Base-by-base conservation (phyloP, 2,888 invertebrate genomes). In the Argyresthia albistria region DNA sequence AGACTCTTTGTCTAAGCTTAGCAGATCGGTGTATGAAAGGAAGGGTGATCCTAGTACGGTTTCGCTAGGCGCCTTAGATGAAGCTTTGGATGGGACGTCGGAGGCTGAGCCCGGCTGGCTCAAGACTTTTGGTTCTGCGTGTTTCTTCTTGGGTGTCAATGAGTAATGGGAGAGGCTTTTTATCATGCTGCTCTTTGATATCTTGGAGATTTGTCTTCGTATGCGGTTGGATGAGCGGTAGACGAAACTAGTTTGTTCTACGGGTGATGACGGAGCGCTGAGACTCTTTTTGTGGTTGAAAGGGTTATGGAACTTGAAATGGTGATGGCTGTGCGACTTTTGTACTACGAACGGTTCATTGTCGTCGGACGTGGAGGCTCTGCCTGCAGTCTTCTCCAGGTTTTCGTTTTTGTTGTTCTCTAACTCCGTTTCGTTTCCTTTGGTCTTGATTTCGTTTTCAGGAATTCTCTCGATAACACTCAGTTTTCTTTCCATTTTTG, bases 41-140 rank as follows among this genome's bases (percentile, higher is more conserved):
- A 90, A 89, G 3, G 88, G 86, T 54, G 88, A 84, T 12, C 89
- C 89, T 58, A 89, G 66, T 1, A 90, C 90, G 0, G 89, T 89
- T 9, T 83, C 83, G 65, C 88, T 78, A 36, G 80, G 76, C 49
- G 70, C 73, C 25, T 25, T 25, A 2, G 25, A 25, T 25, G 25
- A 25, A 14, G 49, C 73, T 62, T 78, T 82, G 1, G 80, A 80
- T 43, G 69, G 68, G n/a, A 83, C 71, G 57, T 86, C 81, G 11
- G 77, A 77, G 50, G 73, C 67, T 10, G 83, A 84, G 48, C 77
- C 74, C 8, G 82, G 80, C 55, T 82, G 76, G 56, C 81, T 83
- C 48, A 80, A 63, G 51, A 75, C 67, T 66, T 77, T 75, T 4
- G 65, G 61, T 39, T 69, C 66, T 8, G 59, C 64, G 43, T 74